phyloP scores from a whole-genome alignment of 2,113 vertebrate genomes.

The Ammodytes dubius region DNA sequence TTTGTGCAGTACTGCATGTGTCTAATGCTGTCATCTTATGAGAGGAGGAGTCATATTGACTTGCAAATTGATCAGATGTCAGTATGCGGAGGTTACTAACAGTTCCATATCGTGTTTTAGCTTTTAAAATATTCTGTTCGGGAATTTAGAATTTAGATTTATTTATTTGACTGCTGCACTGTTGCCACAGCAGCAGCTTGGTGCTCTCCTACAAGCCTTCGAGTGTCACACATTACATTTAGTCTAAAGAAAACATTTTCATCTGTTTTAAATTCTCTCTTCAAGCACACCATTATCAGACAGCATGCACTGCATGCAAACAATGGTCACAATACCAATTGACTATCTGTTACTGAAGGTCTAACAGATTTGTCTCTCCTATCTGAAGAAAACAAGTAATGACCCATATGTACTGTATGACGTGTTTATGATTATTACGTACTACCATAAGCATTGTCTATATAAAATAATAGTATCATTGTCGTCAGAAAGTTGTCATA shows the following conservation, averaged over 20 bases:
- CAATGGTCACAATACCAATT: neutral
- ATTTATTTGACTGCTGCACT: neutral
- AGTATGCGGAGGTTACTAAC: neutral
- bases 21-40: conserved; percentile 11
- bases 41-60: neutral
- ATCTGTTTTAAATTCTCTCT: neutral
- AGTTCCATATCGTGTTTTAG: neutral
- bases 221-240: neutral
- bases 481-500: neutral
- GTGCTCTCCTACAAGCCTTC: neutral
- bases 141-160: neutral
- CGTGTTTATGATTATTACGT: neutral
- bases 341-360: too few species aligned
- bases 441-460: neutral
- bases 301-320: neutral
- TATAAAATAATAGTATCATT: neutral
- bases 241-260: neutral
- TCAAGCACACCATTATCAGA: neutral
- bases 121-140: neutral
- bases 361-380: neutral
- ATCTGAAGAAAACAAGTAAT: neutral
- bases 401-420: neutral
- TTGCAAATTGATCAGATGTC: conserved; percentile 25
- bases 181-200: conserved; percentile 17
- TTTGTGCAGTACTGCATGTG: conserved; percentile 18